Evolutionary conservation across 2,797 vertebrate species (phyloP), one percentile per base, ranked within the genome.

Genomic region (Mormyrus proboscirostris): DNA sequence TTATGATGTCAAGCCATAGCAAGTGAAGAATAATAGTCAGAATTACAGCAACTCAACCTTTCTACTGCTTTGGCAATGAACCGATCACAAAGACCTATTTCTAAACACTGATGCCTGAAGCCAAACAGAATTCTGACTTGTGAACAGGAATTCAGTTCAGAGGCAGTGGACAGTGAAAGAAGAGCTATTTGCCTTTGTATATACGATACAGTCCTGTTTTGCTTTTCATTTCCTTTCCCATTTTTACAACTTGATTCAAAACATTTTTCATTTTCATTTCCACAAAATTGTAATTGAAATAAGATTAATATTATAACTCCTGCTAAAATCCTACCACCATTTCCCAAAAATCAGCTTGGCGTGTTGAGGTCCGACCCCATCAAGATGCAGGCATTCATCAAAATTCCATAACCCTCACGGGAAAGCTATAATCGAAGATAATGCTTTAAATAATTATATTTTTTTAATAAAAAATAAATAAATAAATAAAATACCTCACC

Each of bases 51-150:
- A 96, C 95, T 98, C 98, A 97, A 99, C 97, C 98, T 97, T 96
- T 97, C 94, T 94, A 93, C 96, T 95, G 95, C 92, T 94, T 97
- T 97, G 96, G 96, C 96, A 97, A 96, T 95, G 97, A 98, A 98
- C 97, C 98, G 97, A 97, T 98, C 97, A 97, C 96, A 93, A 95
- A 97, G 96, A 96, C 96, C 95, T 94, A 97, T 98, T 98, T 97
- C 96, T 96, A 98, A 98, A 96, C 95, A 97, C 97, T 97, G 96
- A 97, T 97, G 97, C 97, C 97, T 95, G 95, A 91, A 98, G 97
- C 97, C 96, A 98, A 97, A 97, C 96, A 97, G 97, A 95, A 96
- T 95, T 95, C 95, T 94, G 95, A 95, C 92, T 95, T 95, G 96
- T 95, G 95, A 95, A 94, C 93, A 95, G 95, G 95, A 95, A 95